Evolutionary conservation across 2,113 vertebrate genomes (phyloP).

Genomic region (Microcebus lehilahytsara): DNA sequence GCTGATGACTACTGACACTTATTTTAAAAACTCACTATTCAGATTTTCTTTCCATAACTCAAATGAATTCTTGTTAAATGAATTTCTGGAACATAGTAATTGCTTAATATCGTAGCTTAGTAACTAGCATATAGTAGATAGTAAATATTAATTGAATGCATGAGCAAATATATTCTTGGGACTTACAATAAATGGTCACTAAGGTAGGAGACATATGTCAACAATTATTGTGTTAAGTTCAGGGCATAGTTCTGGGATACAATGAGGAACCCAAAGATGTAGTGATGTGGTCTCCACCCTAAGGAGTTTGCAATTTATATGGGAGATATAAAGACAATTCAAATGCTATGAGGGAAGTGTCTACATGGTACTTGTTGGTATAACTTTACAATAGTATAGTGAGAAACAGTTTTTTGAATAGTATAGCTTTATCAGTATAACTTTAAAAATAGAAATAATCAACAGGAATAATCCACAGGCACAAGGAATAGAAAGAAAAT

Average conservation of each 20-base stretch:
- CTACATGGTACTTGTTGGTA: neutral
- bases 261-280: neutral
- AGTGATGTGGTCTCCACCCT: neutral
- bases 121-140: neutral
- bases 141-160: neutral
- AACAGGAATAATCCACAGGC: neutral
- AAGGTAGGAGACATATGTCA: neutral
- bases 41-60: neutral
- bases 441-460: slow-evolving; percentile 29
- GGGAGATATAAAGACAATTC: neutral
- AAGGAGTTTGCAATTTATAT: neutral
- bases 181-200: neutral
- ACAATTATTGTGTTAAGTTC: neutral
- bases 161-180: neutral
- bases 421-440: neutral
- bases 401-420: slow-evolving; percentile 19
- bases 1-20: neutral
- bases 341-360: neutral
- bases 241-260: neutral
- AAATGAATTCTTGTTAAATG: neutral
- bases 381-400: neutral
- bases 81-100: neutral
- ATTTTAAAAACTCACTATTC: neutral
- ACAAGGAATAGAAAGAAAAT: slow-evolving; percentile 5
- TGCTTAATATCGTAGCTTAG: neutral